Evolutionary conservation across 2,113 vertebrate genomes (phyloP).

Genomic region (Limanda limanda): DNA sequence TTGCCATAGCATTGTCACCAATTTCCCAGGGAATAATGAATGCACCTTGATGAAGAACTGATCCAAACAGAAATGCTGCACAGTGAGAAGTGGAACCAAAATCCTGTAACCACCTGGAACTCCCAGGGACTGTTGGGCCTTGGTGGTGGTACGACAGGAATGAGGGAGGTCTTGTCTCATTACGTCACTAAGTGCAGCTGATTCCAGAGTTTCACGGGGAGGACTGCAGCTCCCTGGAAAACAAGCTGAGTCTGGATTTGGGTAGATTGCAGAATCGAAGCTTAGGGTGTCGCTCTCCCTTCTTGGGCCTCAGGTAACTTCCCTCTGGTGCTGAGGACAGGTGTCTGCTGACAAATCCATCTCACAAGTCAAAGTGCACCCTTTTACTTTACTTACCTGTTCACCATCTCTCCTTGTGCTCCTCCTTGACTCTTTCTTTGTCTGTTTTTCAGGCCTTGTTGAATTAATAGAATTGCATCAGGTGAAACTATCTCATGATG

Average conservation of each 20-base stretch:
- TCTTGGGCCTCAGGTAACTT: slow-evolving; percentile 90
- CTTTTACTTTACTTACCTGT: neutral
- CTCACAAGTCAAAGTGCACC: slow-evolving; percentile 51
- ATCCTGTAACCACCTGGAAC: no score
- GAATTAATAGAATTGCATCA: no score
- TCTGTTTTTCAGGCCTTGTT: slow-evolving; percentile 83
- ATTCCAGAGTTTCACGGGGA: slow-evolving; percentile 88
- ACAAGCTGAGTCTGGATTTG: slow-evolving; percentile 87
- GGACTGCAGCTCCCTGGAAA: slow-evolving; percentile 90
- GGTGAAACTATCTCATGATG: no score
- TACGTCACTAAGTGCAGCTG: slow-evolving; percentile 80
- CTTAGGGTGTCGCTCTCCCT: slow-evolving; percentile 77
- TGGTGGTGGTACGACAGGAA: no score
- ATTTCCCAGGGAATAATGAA: no score
- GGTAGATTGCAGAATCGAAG: slow-evolving; percentile 93
- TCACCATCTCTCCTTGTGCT: neutral
- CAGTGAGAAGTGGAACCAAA: no score
- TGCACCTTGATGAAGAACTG: no score
- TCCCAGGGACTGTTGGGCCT: no score
- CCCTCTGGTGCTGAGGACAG: neutral
- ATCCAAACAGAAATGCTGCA: no score
- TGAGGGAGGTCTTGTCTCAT: no score
- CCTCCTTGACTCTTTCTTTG: neutral
- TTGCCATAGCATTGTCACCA: no score
- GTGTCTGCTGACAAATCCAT: neutral